These are phyloP conservation scores for Dynastes maya DNA, from an alignment of 2,888 invertebrate genomes.

Conservation along the genomic window DNA sequence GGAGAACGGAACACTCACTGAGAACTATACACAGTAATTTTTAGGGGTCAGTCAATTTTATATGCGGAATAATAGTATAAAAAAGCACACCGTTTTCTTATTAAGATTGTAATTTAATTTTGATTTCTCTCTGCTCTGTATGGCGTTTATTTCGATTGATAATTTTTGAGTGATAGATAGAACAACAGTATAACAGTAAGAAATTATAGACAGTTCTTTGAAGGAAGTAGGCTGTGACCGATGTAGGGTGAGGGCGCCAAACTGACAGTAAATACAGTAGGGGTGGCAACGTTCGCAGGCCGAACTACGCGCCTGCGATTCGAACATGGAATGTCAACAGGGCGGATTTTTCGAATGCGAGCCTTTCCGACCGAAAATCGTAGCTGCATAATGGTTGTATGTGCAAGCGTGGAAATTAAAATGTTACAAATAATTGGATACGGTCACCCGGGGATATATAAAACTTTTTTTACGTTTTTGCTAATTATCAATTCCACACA, in stretches of 20 bases:
- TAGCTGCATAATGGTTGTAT: not conserved
- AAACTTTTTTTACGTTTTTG: too few relatives aligned
- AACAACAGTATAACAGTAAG: conserved; percentile 56
- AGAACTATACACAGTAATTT: conserved; percentile 54
- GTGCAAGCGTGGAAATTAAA: too few relatives aligned
- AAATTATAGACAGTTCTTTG: conserved; percentile 58
- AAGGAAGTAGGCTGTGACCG: conserved; percentile 59
- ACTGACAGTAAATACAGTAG: conserved; percentile 59
- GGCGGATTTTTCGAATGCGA: conserved; percentile 57
- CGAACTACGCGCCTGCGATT: conserved; percentile 55
- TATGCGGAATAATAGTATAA: conserved; percentile 49
- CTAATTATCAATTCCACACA: too few relatives aligned
- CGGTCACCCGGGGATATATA: too few relatives aligned
- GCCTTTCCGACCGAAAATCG: conserved; percentile 59
- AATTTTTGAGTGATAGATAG: conserved; percentile 47
- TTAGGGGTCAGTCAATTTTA: conserved; percentile 39
- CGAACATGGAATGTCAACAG: conserved; percentile 58
- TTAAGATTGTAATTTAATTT: conserved; percentile 31
- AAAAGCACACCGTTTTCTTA: conserved; percentile 44
- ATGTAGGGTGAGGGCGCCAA: conserved; percentile 59
- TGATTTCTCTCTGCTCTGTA: conserved; percentile 14
- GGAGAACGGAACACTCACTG: conserved; percentile 55
- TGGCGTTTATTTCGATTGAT: conserved; percentile 23
- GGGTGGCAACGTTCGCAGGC: conserved; percentile 58
- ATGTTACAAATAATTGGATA: too few relatives aligned